Percentiles rank a stretch among this genome's conserved stretches.
These are phyloP conservation scores for Endomychus coccineus DNA, from an alignment of 2,888 invertebrate genomes.

Conservation along the genomic window DNA sequence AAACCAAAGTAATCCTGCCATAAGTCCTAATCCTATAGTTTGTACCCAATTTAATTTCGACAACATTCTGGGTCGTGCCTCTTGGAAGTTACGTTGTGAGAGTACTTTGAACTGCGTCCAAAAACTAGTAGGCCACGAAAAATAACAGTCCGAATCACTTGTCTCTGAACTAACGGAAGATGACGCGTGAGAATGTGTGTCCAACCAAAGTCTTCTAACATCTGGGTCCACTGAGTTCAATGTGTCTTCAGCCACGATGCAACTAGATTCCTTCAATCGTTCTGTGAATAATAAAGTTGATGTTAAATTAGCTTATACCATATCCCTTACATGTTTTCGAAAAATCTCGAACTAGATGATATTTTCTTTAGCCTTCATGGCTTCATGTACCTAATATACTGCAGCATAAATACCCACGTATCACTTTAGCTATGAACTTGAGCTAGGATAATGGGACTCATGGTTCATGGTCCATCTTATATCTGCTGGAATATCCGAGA, in stretches of 20 bases:
- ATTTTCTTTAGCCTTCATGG: too few relatives aligned
- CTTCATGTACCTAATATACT: too few relatives aligned
- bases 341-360: too few relatives aligned
- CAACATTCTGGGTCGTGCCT: constrained; percentile 66
- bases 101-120: constrained; percentile 71
- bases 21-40: constrained; percentile 61
- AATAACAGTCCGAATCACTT: constrained; percentile 54
- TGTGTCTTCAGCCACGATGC: constrained; percentile 42
- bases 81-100: constrained; percentile 67
- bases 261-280: constrained; percentile 1
- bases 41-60: constrained; percentile 72
- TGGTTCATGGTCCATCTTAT: too few relatives aligned
- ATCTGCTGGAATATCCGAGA: too few relatives aligned
- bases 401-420: too few relatives aligned
- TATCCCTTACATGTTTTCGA: too few relatives aligned
- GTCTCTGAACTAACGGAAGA: constrained; percentile 56
- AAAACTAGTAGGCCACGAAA: constrained; percentile 66
- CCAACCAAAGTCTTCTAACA: constrained; percentile 60
- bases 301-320: not conserved
- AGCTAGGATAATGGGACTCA: too few relatives aligned
- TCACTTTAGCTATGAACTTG: too few relatives aligned
- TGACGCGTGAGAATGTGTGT: constrained; percentile 62
- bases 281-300: not conserved
- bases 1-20: constrained; percentile 73
- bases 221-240: constrained; percentile 49